These are phyloP conservation scores for Spilogale gracilis DNA, from an alignment of 2,113 vertebrate genomes.

Conservation along the genomic window DNA sequence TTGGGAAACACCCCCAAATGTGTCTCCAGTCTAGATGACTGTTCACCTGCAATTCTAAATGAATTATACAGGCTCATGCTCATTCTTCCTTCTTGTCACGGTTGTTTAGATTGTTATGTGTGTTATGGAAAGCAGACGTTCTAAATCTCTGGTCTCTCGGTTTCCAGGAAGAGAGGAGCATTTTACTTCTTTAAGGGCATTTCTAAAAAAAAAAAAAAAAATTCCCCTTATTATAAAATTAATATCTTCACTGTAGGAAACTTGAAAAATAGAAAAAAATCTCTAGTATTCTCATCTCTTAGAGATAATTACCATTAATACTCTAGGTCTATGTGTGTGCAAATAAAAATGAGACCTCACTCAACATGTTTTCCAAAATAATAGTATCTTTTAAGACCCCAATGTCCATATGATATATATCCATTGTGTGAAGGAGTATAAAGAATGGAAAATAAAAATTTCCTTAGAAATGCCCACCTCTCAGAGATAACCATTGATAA, in stretches of 20 bases:
- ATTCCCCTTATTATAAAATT: neutral
- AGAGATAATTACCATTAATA: neutral
- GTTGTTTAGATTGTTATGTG: neutral
- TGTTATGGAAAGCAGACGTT: neutral
- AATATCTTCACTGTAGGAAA: neutral
- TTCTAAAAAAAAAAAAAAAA: neutral
- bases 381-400: neutral
- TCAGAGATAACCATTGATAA: neutral
- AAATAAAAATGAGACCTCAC: neutral
- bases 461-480: neutral
- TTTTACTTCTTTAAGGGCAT: neutral
- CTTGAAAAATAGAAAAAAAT: neutral
- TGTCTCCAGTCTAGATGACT: neutral
- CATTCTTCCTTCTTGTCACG: neutral
- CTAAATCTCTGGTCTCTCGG: neutral
- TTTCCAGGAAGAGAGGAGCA: neutral
- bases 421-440: neutral
- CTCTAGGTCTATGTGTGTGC: neutral
- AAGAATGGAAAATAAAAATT: neutral
- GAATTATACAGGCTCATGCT: rapidly evolving
- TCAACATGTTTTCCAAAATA: neutral
- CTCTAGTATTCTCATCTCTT: neutral
- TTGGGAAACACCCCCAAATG: too few relatives aligned
- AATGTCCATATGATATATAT: too few relatives aligned
- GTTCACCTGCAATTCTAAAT: rapidly evolving